Base-by-base conservation (phyloP, 1,140 invertebrate species). In the Anagrus nilaparvatae region DNA sequence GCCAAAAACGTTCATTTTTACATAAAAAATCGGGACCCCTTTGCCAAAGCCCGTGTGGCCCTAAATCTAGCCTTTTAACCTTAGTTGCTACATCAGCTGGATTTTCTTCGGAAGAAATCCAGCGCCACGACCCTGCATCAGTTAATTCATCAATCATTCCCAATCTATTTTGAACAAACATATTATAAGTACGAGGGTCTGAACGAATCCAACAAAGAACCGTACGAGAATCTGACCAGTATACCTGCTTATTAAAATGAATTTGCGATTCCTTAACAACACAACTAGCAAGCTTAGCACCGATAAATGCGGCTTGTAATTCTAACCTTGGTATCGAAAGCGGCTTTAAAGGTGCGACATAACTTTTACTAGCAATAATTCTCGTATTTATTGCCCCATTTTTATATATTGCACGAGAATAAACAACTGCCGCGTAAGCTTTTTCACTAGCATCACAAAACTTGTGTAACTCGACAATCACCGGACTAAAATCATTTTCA, bases 81-180 rank as follows among this genome's bases (percentile, higher is more conserved):
- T n/a, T n/a, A n/a, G n/a, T n/a, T n/a, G n/a, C n/a, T n/a, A n/a
- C 25, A 20, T 39, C 37, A 6, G 37, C 37, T 10, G 37, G 37
- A 29, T 39, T 39, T 5, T 28, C 27, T 8, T 28, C 30, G 14
- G 37, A 12, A 5, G 24, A n/a, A 2, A 39, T 18, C 16, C 25
- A 39, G 12, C 18, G 3, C 25, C 37, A 37, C 8, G 28, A 24
- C 6, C 19, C 2, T n/a, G 8, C 25, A 5, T 20, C 9, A n/a
- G 55, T 53, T 2, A 31, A 9, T 12, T 51, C 46, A 5, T 56
- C 47, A 7, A 71, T 69, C 46, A 63, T 55, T 4, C 52, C 49
- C 2, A 70, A 44, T 9, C 64, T 37, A 46, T 69, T 58, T 0
- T 60, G 55, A 0, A 69, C 60, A 48, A 61, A 71, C 1, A 49